Evolutionary conservation across 1,140 invertebrate genomes (phyloP).

Genomic region (Phortica variegata): DNA sequence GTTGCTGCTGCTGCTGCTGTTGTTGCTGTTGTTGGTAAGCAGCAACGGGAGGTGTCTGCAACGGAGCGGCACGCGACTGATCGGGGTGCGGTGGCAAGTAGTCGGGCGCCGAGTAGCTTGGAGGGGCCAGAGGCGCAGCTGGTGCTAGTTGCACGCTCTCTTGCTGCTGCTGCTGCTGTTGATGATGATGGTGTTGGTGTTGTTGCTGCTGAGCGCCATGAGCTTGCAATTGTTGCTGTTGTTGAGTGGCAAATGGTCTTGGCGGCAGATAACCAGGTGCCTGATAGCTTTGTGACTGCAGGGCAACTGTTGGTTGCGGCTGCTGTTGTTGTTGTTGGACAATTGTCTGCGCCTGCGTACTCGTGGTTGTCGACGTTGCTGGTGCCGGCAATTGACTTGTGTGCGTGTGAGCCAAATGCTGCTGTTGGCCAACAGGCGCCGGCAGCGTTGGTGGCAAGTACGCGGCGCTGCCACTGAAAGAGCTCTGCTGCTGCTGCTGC

Average conservation of each 20-base stretch:
- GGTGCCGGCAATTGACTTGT: background rate
- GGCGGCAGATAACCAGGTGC: slow-evolving; percentile 34
- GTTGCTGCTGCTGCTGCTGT: background rate
- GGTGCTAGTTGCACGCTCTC: slow-evolving; percentile 13
- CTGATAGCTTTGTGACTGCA: slow-evolving; percentile 22
- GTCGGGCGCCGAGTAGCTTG: too few relatives aligned
- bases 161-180: slow-evolving; percentile 14
- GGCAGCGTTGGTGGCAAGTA: slow-evolving; percentile 19
- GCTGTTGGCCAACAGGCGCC: too few relatives aligned
- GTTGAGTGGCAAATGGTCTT: slow-evolving; percentile 23
- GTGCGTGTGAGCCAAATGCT: too few relatives aligned
- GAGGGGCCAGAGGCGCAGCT: background rate
- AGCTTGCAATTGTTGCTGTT: slow-evolving; percentile 1
- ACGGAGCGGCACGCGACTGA: background rate
- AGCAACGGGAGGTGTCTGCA: background rate
- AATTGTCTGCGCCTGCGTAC: too few relatives aligned
- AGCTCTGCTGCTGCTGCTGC: slow-evolving; percentile 8
- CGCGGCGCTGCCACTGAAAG: slow-evolving; percentile 12
- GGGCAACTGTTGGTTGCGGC: slow-evolving; percentile 6
- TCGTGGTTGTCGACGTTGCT: background rate
- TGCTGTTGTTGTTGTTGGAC: slow-evolving; percentile 9
- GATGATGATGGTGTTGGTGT: slow-evolving; percentile 10
- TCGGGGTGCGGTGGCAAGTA: too few relatives aligned
- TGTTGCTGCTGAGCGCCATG: background rate
- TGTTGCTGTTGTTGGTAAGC: slow-evolving; percentile 1